Conservation (phyloP, 2,797 vertebrate species). For the Acanthurus lineatus region DNA sequence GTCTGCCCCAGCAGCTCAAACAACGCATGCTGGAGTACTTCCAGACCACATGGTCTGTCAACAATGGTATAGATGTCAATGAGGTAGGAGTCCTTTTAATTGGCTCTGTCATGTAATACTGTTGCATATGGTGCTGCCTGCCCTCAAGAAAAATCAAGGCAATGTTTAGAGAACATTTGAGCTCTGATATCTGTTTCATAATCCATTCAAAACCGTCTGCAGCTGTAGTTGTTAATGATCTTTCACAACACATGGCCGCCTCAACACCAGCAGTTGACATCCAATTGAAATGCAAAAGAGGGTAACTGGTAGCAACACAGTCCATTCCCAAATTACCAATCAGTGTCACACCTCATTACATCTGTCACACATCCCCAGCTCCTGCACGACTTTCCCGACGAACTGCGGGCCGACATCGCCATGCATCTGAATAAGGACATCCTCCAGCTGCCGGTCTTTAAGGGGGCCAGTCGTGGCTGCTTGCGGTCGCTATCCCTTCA, state of each 20-base stretch:
- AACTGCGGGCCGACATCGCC: constrained; percentile 95
- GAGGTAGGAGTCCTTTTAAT: constrained; percentile 85
- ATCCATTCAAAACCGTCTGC: constrained; percentile 7
- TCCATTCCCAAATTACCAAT: constrained; percentile 61
- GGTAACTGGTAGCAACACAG: constrained; percentile 38
- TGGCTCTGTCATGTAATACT: constrained; percentile 41
- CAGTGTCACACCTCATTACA: constrained; percentile 66
- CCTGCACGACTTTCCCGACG: constrained; percentile 96
- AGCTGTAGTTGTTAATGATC: constrained; percentile 36
- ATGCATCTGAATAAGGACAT: constrained; percentile 99
- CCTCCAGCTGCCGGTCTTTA: constrained; percentile 94
- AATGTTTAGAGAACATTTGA: constrained; percentile 19
- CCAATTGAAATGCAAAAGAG: constrained; percentile 56
- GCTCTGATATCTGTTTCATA: constrained; percentile 17
- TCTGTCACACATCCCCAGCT: constrained; percentile 85
- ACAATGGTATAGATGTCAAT: constrained; percentile 95
- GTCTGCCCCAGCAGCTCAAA: constrained; percentile 94
- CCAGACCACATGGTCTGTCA: constrained; percentile 98
- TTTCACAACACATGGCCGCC: constrained; percentile 13
- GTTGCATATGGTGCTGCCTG: constrained; percentile 1
- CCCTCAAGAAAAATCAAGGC: background rate
- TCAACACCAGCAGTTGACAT: constrained; percentile 25
- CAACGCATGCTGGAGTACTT: constrained; percentile 98
- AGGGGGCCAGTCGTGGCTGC: constrained; percentile 94
- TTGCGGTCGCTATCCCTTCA: constrained; percentile 96